Evolutionary conservation across 2,797 vertebrate genomes (phyloP), one percentile per base, ranked within the genome.

Genomic region (Crossoptilon crossoptilon): DNA sequence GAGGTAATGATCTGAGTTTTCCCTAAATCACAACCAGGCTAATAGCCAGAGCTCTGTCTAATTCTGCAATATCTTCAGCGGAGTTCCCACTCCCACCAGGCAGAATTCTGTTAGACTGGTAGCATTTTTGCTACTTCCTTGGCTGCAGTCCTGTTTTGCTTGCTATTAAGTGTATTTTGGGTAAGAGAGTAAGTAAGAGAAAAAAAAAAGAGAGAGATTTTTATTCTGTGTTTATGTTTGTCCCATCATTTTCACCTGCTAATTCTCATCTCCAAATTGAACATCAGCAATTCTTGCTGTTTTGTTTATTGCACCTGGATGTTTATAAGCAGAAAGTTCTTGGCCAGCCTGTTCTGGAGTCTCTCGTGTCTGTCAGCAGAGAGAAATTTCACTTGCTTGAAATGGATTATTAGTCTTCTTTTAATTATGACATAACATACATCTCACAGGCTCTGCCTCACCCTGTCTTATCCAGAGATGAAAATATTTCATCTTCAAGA

Each of bases 281-380:
- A 16, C 1, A 0, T 11, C 53, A 60, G 5, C 0, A 3, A 37
- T 17, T 5, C 17, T 69, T 80, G 15, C 3, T 35, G 2, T 53
- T 72, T 59, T 68, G 10, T 80, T 76, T 81, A 63, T 80, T 27
- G 60, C 0, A 1, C 6, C 53, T 53, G 4, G 3, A 29, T 11
- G 1, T 60, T 62, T 27, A 55, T 17, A 95, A n/a, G 44, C 37
- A 41, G 6, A n/a, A 29, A 43, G 12, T 68, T 31, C 33, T 77
- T 71, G 8, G n/a, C 23, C 37, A 74, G n/a, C 3, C n/a, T 67
- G 18, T 51, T 82, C 39, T 33, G 21, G 23, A 70, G 56, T 16
- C 14, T 88, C 27, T 84, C 14, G 9, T 8, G 9, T 51, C 59
- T 71, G 31, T 59, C 60, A 75, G 5, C 5, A 9, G 83, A 80